Evolutionary conservation across 2,797 vertebrate species (phyloP).

Genomic region (Tangara arthus): DNA sequence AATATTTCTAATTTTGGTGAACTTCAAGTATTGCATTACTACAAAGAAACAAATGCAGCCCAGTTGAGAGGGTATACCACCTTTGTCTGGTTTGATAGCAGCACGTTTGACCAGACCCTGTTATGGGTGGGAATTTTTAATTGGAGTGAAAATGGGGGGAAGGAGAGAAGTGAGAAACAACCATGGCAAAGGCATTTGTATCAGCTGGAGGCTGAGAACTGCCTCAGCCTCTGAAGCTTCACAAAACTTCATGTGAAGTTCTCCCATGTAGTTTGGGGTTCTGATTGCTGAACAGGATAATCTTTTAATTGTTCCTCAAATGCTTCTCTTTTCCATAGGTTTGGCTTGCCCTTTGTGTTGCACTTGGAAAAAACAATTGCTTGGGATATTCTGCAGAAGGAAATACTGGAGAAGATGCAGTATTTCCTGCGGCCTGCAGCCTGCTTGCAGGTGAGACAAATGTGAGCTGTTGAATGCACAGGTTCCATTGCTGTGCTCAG

Average conservation of each 20-base stretch:
- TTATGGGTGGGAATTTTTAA: background rate
- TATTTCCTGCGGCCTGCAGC: constrained; percentile 91
- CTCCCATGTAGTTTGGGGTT: background rate
- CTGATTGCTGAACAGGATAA: fast-evolving
- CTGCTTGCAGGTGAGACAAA: constrained; percentile 86
- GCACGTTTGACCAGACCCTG: background rate
- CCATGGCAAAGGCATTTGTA: background rate
- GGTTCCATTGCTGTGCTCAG: background rate
- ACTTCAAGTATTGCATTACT: background rate
- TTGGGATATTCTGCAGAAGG: constrained; percentile 95
- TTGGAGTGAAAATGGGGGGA: background rate
- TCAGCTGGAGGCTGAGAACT: fast-evolving
- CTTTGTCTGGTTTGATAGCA: background rate
- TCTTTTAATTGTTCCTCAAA: background rate
- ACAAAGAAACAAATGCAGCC: background rate
- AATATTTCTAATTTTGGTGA: background rate
- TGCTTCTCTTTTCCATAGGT: constrained; percentile 73
- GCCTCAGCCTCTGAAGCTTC: background rate
- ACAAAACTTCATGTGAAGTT: background rate
- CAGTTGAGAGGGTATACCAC: background rate
- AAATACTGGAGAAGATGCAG: constrained; percentile 98
- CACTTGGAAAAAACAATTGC: constrained; percentile 93
- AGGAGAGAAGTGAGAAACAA: background rate
- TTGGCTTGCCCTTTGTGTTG: constrained; percentile 94
- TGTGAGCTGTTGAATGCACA: background rate